Evolutionary conservation across 2,888 invertebrate genomes (phyloP), one percentile per base, ranked within the genome.

Genomic region (Ennomos quercinarius): DNA sequence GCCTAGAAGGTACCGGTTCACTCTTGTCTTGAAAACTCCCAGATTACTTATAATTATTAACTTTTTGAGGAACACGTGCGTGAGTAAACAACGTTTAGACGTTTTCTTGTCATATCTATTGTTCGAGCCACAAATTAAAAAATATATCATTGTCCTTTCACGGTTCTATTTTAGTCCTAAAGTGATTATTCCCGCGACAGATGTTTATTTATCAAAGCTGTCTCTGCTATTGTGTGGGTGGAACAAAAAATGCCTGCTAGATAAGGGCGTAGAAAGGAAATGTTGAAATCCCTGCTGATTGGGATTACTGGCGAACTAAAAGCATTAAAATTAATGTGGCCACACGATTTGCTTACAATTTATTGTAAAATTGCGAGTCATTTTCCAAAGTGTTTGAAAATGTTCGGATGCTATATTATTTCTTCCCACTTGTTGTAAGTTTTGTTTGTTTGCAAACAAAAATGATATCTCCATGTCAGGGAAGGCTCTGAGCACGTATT

Each of bases 261-360:
- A 78, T 79, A 81, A 80, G 74, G 78, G 74, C 60, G 69, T 66
- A 64, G 72, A 70, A 75, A 74, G 69, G 74, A 75, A 78, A 76
- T 73, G 69, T 72, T 61, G 71, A 89, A 91, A 91, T 91, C 89
- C 89, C 74, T 72, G 67, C 74, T 79, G 76, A 83, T 84, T 75
- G 80, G 85, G 90, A 90, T 91, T 89, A 91, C 73, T 70, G 77
- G 70, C 80, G 77, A 80, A 84, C 85, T 81, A 77, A 84, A 81
- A 64, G 60, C 51, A 55, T 61, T 56, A 51, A 34, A 41, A 34
- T 35, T 47, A 39, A 46, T 55, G 55, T 61, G 13, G 34, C 60
- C 60, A 47, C 55, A 61, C 60, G 55, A 51, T 51, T 12, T 34
- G 12, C 17, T 46, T 40, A 47, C 6, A 27, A 27, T 27, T 27